Evolutionary conservation across 2,113 vertebrate genomes (phyloP).

Genomic region (Rissa tridactyla): DNA sequence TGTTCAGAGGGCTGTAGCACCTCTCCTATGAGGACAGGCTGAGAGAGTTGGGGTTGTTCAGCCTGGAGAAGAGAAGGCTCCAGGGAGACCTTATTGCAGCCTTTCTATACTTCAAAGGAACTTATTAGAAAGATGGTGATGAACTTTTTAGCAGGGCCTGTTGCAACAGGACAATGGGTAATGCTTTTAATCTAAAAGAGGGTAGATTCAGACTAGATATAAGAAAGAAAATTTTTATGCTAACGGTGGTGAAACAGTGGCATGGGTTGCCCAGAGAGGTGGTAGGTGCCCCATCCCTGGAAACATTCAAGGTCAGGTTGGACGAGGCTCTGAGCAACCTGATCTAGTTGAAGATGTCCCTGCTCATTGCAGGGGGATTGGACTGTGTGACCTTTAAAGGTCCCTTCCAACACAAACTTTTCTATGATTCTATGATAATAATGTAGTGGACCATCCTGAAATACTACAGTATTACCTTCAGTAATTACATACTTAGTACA

Average conservation of each 20-base stretch:
- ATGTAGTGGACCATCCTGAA: not conserved
- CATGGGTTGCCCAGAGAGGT: too few species aligned
- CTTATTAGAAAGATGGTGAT: not conserved
- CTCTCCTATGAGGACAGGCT: not conserved
- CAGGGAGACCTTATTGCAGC: not conserved
- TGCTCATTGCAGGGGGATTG: too few species aligned
- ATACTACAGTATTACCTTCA: not conserved
- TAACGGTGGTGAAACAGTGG: not conserved
- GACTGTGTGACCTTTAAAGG: too few species aligned
- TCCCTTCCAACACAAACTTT: too few species aligned
- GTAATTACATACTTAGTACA: not conserved
- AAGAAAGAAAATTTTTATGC: not conserved
- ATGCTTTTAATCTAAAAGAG: not conserved
- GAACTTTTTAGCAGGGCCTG: not conserved
- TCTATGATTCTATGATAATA: too few species aligned
- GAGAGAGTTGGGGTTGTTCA: not conserved
- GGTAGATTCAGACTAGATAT: not conserved
- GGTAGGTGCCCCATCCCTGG: too few species aligned
- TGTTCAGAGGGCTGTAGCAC: not conserved
- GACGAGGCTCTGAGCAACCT: too few species aligned
- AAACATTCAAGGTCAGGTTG: too few species aligned
- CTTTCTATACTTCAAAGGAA: not conserved
- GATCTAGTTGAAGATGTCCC: too few species aligned
- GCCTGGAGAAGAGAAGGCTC: not conserved
- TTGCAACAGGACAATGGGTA: not conserved